These are phyloP conservation scores for Cryptops parisi DNA, from an alignment of 2,888 invertebrate genomes.

Conservation along the genomic window DNA sequence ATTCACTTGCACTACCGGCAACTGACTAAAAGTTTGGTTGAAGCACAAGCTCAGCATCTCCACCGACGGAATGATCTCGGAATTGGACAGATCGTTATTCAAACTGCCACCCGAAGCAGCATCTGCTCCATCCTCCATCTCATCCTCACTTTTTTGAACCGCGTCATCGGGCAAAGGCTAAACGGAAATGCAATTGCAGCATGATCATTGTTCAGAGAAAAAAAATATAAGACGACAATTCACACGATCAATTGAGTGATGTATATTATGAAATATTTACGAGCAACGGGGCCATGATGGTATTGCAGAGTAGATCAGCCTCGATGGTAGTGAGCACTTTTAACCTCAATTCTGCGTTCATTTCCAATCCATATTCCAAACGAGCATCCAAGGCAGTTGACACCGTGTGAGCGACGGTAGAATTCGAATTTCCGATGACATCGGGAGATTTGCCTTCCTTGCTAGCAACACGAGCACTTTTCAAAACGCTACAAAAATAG, in stretches of 20 bases:
- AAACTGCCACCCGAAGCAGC: neutral
- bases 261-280: slow-evolving; percentile 19
- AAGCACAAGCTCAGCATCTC: slow-evolving; percentile 54
- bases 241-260: neutral
- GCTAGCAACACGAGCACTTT: slow-evolving; percentile 2
- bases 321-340: slow-evolving; percentile 54
- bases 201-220: too few relatives aligned
- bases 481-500: slow-evolving; percentile 2
- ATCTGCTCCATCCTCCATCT: neutral
- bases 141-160: neutral
- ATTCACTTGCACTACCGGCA: slow-evolving; percentile 45
- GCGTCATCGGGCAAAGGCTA: slow-evolving; percentile 10
- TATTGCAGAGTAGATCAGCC: slow-evolving; percentile 43
- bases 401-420: slow-evolving; percentile 22
- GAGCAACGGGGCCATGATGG: slow-evolving; percentile 35
- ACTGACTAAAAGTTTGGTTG: slow-evolving; percentile 49
- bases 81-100: neutral
- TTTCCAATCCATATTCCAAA: slow-evolving; percentile 62
- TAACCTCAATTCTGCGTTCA: slow-evolving; percentile 57
- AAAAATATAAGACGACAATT: neutral
- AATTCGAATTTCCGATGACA: slow-evolving; percentile 1
- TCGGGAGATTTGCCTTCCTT: slow-evolving; percentile 5
- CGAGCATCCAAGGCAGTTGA: slow-evolving; percentile 57
- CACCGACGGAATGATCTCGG: neutral
- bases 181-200: too few relatives aligned